A percentile compares a stretch with the other conserved stretches of the same genome.
These are phyloP conservation scores for Leptinotarsa peninsularis DNA, from an alignment of 2,888 invertebrate species.

Conservation along the genomic window DNA sequence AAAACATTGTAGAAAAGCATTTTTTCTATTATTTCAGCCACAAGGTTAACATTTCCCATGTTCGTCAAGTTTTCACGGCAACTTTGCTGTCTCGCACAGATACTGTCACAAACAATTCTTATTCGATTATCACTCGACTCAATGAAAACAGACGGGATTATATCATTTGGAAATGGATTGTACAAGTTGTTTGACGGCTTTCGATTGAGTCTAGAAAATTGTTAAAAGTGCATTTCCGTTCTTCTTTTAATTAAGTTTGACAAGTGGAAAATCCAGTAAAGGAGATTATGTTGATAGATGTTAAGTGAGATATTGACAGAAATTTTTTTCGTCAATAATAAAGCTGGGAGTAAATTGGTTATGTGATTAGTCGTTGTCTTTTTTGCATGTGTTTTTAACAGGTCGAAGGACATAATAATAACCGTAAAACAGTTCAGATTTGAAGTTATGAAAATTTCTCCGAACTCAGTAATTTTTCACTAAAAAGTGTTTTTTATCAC, in stretches of 20 bases:
- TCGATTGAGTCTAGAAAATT: neutral
- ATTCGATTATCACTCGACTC: neutral
- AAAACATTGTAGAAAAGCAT: too few relatives aligned
- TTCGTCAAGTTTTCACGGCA: neutral
- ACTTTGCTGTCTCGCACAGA: neutral
- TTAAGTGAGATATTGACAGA: neutral
- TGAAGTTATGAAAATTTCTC: too few relatives aligned
- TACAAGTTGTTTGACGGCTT: neutral
- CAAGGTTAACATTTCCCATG: neutral
- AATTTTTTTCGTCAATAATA: neutral
- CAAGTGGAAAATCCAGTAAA: constrained; percentile 4
- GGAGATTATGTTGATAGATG: neutral
- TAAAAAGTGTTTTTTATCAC: too few relatives aligned
- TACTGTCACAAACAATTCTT: neutral
- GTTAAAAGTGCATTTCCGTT: neutral
- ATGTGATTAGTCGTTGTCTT: neutral
- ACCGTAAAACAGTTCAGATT: too few relatives aligned
- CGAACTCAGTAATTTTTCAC: too few relatives aligned
- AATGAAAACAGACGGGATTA: neutral
- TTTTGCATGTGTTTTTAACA: too few relatives aligned
- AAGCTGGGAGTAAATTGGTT: neutral
- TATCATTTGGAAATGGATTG: neutral
- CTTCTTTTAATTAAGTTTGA: neutral
- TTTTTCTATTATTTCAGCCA: too few relatives aligned
- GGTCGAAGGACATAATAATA: too few relatives aligned